Conservation (phyloP, 2,888 invertebrate species). For the Tinea pellionella region DNA sequence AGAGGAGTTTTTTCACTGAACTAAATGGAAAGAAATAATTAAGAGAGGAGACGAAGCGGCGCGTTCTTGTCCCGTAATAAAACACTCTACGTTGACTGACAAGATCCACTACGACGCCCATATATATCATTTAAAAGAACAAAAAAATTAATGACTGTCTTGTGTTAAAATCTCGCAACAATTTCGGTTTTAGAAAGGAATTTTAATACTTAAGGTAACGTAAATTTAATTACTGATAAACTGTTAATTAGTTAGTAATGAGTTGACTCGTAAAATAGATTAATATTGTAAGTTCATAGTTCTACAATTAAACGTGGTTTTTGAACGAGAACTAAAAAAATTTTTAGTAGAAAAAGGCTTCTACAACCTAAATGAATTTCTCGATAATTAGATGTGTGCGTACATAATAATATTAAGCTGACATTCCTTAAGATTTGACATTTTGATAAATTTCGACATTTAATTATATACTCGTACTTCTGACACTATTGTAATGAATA, state of each 20-base stretch:
- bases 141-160: constrained; percentile 12
- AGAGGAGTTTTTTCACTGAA: constrained; percentile 22
- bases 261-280: constrained; percentile 10
- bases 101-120: constrained; percentile 33
- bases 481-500: too few relatives aligned
- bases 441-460: too few relatives aligned
- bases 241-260: constrained; percentile 16
- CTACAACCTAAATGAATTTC: too few relatives aligned
- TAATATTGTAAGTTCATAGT: too few relatives aligned
- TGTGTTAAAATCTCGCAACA: constrained; percentile 8
- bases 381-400: too few relatives aligned
- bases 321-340: too few relatives aligned
- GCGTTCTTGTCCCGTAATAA: constrained; percentile 45
- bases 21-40: constrained; percentile 60
- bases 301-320: too few relatives aligned
- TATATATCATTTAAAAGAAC: constrained; percentile 22
- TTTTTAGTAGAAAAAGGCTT: too few relatives aligned
- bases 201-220: constrained; percentile 10
- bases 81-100: constrained; percentile 56
- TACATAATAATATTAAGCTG: too few relatives aligned
- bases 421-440: too few relatives aligned
- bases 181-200: constrained; percentile 10
- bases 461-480: too few relatives aligned
- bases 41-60: constrained; percentile 49
- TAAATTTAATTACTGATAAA: constrained; percentile 13